phyloP scores from a whole-genome alignment of 2,113 vertebrate species.

The Ctenomys sociabilis region DNA sequence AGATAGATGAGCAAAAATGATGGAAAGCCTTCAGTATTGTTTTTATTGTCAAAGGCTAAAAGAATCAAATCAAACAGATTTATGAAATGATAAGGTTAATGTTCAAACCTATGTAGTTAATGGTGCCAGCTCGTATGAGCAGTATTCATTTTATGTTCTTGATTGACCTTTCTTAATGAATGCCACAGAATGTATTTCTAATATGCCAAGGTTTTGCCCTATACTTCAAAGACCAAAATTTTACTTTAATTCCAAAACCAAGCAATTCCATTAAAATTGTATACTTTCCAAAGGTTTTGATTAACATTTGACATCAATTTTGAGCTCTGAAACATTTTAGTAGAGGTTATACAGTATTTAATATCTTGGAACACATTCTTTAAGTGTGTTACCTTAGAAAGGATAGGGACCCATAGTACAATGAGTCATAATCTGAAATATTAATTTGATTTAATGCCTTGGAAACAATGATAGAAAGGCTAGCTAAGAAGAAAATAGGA shows the following conservation, averaged over 20 bases:
- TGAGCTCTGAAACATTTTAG: conserved; percentile 59
- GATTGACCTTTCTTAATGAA: conserved; percentile 64
- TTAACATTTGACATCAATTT: conserved; percentile 76
- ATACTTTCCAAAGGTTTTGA: conserved; percentile 66
- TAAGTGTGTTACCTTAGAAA: conserved; percentile 69
- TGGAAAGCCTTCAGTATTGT: neutral
- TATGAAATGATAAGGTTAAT: conserved; percentile 60
- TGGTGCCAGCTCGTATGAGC: neutral
- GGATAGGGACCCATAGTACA: neutral
- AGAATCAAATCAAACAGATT: conserved; percentile 56
- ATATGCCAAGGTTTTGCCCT: conserved; percentile 52
- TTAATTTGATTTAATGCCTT: conserved; percentile 72
- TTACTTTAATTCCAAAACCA: conserved; percentile 62
- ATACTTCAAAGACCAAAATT: conserved; percentile 12
- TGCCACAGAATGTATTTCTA: conserved; percentile 19
- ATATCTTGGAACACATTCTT: conserved; percentile 64
- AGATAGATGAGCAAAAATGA: neutral
- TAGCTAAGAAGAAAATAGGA: conserved; percentile 25
- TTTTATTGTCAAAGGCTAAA: conserved; percentile 45
- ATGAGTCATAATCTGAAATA: conserved; percentile 56
- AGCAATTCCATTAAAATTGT: conserved; percentile 70
- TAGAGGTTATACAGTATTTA: conserved; percentile 67
- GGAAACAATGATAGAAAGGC: conserved; percentile 30
- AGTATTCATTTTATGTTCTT: conserved; percentile 21
- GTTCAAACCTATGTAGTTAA: neutral